Base-by-base conservation (phyloP, 1,140 invertebrate genomes). In the Drosophila lowei region DNA sequence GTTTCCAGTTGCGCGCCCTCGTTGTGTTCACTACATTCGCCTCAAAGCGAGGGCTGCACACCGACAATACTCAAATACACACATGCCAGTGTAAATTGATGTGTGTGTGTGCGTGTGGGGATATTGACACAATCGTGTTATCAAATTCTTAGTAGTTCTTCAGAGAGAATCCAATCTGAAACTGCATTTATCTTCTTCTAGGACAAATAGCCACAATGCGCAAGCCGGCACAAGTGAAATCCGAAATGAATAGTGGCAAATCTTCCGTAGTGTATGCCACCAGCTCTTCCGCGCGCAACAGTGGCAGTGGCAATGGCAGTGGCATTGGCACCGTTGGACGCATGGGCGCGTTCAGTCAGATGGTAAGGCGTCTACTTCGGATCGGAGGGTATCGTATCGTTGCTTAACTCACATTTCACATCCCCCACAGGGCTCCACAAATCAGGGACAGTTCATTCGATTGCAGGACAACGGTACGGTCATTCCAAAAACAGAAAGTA, bases 401-500 rank as follows among this genome's bases (percentile, higher is more conserved):
- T 11, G 11, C 28, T 30, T 42, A 44, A 48, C 15, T 3, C 0
- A 47, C 41, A 7, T 28, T 3, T 8, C 28, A 43, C 2, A 49
- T 38, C 6, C 18, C 28, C 4, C 7, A 4, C 58, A 88, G 79
- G 77, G 75, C 41, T 47, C 84, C 54, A 60, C 55, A 55, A 89
- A 76, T 67, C 83, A 89, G 64, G 85, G 85, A 50, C 89, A 90
- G 44, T 90, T 89, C 42, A 89, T 90, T 49, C 71, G 84, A 38
- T 58, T 90, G 42, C 86, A 83, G 64, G 88, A 86, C 59, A 75
- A 73, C 60, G 85, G 77, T 50, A 62, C 76, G 53, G 66, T 73
- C 46, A 80, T 85, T 77, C 89, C 76, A 70, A 88, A 88, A 86
- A 65, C 73, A 57, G 89, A 90, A 68, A 79, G 89, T 90, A 83